Evolutionary conservation across 2,888 invertebrate species (phyloP).

Genomic region (Synergus umbraculus): DNA sequence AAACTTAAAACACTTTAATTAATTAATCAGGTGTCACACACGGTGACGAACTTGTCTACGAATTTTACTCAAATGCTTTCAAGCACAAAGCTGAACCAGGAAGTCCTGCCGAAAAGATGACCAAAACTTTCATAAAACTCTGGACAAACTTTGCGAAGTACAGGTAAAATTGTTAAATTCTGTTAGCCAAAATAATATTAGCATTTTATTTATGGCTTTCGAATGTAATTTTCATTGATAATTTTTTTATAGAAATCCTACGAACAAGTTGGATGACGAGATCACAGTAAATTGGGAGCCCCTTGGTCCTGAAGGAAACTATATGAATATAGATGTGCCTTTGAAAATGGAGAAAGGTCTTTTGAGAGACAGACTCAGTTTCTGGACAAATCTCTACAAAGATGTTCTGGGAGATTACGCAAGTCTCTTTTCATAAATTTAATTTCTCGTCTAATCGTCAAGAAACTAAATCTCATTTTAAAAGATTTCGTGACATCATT

Average conservation of each 20-base stretch:
- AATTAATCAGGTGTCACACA: constrained; percentile 76
- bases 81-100: constrained; percentile 70
- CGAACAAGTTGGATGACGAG: constrained; percentile 70
- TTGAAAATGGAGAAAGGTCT: constrained; percentile 69
- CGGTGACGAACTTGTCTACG: constrained; percentile 78
- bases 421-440: constrained; percentile 22
- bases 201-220: not conserved
- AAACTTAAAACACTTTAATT: not conserved
- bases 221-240: constrained; percentile 41
- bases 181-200: not conserved
- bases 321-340: constrained; percentile 73
- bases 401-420: constrained; percentile 59
- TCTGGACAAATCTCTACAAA: constrained; percentile 78
- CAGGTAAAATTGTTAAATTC: constrained; percentile 69
- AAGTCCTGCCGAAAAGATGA: constrained; percentile 70
- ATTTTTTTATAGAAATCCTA: constrained; percentile 73
- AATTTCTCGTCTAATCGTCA: not conserved
- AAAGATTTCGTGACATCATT: not conserved
- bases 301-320: constrained; percentile 70
- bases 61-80: constrained; percentile 75
- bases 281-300: constrained; percentile 75
- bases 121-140: constrained; percentile 75
- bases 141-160: constrained; percentile 79
- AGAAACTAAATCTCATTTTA: not conserved
- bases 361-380: constrained; percentile 73